These are phyloP conservation scores for Cherax quadricarinatus DNA, from an alignment of 1,140 invertebrate genomes.

Conservation along the genomic window DNA sequence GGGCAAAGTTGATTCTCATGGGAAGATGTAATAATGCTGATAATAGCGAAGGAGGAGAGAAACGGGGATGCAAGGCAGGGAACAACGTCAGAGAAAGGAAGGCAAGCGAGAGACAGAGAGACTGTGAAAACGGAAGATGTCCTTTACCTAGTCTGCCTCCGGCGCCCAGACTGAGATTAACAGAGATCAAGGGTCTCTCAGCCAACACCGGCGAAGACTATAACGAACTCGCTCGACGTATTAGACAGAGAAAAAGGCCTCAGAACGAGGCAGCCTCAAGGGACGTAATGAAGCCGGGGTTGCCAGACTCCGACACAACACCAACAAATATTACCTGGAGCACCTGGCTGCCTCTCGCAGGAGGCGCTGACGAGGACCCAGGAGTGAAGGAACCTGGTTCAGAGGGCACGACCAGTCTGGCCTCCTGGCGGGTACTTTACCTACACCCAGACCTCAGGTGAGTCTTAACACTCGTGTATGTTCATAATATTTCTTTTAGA, in stretches of 20 bases:
- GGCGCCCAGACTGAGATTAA: not conserved
- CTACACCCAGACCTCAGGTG: not conserved
- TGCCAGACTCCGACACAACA: no score
- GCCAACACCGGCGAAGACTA: not conserved
- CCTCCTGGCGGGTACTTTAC: not conserved
- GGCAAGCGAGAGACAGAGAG: not conserved
- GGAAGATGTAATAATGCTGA: not conserved
- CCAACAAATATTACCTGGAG: no score
- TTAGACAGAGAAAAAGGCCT: not conserved
- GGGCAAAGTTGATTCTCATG: not conserved
- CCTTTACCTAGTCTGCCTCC: not conserved
- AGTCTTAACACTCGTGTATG: not conserved
- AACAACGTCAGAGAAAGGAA: no score
- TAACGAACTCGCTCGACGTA: not conserved
- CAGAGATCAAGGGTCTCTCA: not conserved
- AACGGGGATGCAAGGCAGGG: no score
- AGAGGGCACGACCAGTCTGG: not conserved
- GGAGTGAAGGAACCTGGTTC: not conserved
- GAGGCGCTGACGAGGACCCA: not conserved
- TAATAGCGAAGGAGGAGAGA: no score
- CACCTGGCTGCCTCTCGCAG: not conserved
- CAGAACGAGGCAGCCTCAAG: not conserved
- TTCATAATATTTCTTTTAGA: no score
- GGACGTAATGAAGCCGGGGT: not conserved
- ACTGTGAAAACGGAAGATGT: not conserved